Percentiles rank a stretch among this genome's conserved stretches.
Conservation (phyloP, 2,113 vertebrate species). For the Lates calcarifer region DNA sequence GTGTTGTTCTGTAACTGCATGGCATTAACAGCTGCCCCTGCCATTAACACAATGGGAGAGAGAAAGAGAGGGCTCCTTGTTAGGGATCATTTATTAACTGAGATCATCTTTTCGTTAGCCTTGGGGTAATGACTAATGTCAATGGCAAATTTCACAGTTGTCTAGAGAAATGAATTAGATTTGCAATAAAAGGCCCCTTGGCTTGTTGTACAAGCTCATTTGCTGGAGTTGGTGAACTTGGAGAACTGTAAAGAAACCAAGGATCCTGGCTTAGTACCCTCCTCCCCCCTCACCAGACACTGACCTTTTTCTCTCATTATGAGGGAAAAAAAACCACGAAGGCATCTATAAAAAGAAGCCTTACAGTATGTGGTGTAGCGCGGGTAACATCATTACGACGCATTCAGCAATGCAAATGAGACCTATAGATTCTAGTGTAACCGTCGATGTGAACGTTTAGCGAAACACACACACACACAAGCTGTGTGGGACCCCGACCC, state of each 20-base stretch:
- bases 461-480: constrained; percentile 33
- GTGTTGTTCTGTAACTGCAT: constrained; percentile 65
- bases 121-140: constrained; percentile 99
- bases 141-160: constrained; percentile 99
- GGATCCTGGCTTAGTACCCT: constrained; percentile 91
- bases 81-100: constrained; percentile 99
- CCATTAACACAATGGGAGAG: constrained; percentile 85
- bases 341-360: constrained; percentile 80
- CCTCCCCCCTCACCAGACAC: constrained; percentile 88
- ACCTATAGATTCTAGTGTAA: constrained; percentile 60
- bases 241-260: constrained; percentile 92
- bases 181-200: constrained; percentile 96
- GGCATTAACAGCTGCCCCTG: constrained; percentile 92
- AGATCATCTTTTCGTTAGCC: constrained; percentile 99
- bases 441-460: constrained; percentile 67
- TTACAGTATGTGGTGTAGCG: constrained; percentile 44
- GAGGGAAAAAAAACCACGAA: constrained; percentile 53
- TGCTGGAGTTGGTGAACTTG: constrained; percentile 92
- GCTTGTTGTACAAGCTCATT: constrained; percentile 97
- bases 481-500: constrained; percentile 52
- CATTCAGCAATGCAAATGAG: constrained; percentile 74
- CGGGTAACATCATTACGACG: constrained; percentile 58
- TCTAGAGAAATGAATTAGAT: constrained; percentile 99
- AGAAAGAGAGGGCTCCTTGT: constrained; percentile 87
- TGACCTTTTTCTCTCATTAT: constrained; percentile 95